A percentile compares a stretch with the other conserved stretches of the same genome.
These are phyloP conservation scores for Pachypsylla venusta DNA, from an alignment of 1,140 invertebrate species.

Conservation along the genomic window DNA sequence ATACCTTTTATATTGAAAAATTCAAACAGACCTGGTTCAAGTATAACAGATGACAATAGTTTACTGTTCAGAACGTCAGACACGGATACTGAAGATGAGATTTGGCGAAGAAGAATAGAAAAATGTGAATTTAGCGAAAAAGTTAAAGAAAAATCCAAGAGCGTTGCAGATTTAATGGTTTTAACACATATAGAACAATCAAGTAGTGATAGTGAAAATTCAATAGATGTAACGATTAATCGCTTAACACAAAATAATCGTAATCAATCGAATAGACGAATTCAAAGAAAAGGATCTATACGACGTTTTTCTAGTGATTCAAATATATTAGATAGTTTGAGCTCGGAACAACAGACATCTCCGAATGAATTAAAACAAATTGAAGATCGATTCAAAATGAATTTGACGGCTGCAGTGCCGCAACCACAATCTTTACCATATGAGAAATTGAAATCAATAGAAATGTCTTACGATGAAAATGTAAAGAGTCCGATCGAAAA, in stretches of 20 bases:
- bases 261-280: too few relatives aligned
- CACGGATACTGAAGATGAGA: slow-evolving; percentile 50
- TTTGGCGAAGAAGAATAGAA: slow-evolving; percentile 36
- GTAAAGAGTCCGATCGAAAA: too few relatives aligned
- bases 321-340: neutral
- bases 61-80: slow-evolving; percentile 30
- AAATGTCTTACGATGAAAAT: too few relatives aligned
- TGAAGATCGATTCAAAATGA: too few relatives aligned
- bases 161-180: slow-evolving; percentile 57
- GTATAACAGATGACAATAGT: slow-evolving; percentile 21
- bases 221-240: too few relatives aligned
- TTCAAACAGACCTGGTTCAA: slow-evolving; percentile 9
- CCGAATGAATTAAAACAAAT: too few relatives aligned
- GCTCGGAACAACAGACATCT: neutral
- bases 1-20: neutral
- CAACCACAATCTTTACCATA: neutral
- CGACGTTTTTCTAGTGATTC: neutral
- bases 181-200: slow-evolving; percentile 49
- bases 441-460: neutral
- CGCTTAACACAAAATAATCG: too few relatives aligned
- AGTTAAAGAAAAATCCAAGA: slow-evolving; percentile 52
- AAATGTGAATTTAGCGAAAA: slow-evolving; percentile 47
- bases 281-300: neutral
- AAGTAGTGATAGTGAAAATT: slow-evolving; percentile 39
- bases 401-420: neutral